These are phyloP conservation scores for Ennomos quercinarius DNA, from an alignment of 2,888 invertebrate species.

Conservation along the genomic window DNA sequence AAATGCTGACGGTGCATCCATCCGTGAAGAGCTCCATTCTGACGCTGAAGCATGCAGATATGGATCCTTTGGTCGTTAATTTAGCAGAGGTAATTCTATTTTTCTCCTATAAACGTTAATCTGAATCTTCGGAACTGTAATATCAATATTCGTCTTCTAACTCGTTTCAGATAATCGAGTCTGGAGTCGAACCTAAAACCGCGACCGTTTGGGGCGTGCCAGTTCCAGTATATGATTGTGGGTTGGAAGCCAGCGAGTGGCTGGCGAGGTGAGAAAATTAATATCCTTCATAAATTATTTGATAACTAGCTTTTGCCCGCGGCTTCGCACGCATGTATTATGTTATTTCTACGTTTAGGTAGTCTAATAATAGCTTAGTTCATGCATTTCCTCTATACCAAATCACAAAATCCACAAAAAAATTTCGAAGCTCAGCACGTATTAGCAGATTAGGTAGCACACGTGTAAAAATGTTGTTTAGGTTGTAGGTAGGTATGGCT, in stretches of 20 bases:
- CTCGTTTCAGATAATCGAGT: conserved; percentile 55
- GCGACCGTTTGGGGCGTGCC: conserved; percentile 85
- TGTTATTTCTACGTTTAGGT: too few species aligned
- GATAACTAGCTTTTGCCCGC: too few species aligned
- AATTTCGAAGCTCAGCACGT: too few species aligned
- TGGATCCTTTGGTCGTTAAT: conserved; percentile 84
- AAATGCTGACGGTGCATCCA: conserved; percentile 82
- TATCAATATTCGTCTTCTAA: conserved; percentile 1
- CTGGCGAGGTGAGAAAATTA: conserved; percentile 80
- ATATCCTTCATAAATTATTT: too few species aligned
- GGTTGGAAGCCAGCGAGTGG: conserved; percentile 90
- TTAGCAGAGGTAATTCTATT: conserved; percentile 69
- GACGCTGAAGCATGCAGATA: conserved; percentile 81
- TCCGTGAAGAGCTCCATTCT: conserved; percentile 79
- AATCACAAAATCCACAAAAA: too few species aligned
- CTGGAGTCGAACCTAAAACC: conserved; percentile 53
- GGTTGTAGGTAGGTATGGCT: too few species aligned
- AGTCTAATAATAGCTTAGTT: too few species aligned
- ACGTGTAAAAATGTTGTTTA: too few species aligned
- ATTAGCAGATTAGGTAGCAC: too few species aligned
- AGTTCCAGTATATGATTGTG: conserved; percentile 89
- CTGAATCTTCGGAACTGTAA: background rate
- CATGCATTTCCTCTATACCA: too few species aligned
- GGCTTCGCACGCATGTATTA: too few species aligned
- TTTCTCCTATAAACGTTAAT: too few species aligned